Conservation (phyloP, 2,797 vertebrate genomes). For the Sebastes hubbsi region DNA sequence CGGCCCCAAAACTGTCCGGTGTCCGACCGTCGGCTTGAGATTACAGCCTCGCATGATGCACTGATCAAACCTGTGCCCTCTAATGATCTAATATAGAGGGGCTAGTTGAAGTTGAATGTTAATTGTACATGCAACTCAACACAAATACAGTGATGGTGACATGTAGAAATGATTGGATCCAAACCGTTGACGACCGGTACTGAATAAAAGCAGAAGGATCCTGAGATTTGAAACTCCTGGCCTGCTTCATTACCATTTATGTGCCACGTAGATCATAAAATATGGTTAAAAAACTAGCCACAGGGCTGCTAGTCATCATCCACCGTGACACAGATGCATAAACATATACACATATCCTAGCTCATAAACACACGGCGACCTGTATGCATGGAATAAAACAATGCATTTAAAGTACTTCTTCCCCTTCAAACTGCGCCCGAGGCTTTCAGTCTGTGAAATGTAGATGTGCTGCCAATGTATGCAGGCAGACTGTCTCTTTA, state of each 20-base stretch:
- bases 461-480: background rate
- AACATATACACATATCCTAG: background rate
- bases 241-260: background rate
- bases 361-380: background rate
- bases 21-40: background rate
- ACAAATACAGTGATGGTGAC: background rate
- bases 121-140: background rate
- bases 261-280: background rate
- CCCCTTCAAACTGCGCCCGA: background rate
- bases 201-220: background rate
- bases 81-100: background rate
- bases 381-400: background rate
- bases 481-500: constrained; percentile 40
- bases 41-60: background rate
- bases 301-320: background rate
- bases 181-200: background rate
- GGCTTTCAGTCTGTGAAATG: background rate
- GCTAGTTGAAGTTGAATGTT: background rate
- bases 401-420: background rate
- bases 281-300: background rate
- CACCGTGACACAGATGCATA: background rate
- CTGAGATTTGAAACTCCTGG: background rate
- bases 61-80: background rate
- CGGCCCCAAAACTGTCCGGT: too few species aligned
- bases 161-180: background rate